Evolutionary conservation across 2,113 vertebrate species (phyloP).

Genomic region (Maccullochella peelii): DNA sequence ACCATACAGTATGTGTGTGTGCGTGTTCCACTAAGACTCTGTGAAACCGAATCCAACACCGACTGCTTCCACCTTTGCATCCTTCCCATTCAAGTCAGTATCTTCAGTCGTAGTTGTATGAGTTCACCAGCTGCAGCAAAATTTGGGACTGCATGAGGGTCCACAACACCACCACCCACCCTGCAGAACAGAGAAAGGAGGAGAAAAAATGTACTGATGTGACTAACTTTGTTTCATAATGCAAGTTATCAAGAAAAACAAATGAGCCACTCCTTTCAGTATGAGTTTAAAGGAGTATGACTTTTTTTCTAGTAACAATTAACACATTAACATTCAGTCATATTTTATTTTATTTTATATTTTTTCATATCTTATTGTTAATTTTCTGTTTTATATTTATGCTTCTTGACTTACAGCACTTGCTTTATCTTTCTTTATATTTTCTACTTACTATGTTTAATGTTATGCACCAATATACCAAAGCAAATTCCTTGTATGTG

Average conservation of each 20-base stretch:
- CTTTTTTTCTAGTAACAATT: too few relatives aligned
- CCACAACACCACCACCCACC: slow-evolving; percentile 35
- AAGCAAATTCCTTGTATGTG: too few relatives aligned
- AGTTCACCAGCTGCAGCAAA: slow-evolving; percentile 16
- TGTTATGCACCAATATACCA: too few relatives aligned
- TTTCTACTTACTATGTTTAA: too few relatives aligned
- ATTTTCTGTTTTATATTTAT: too few relatives aligned
- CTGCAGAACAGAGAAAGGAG: slow-evolving; percentile 55
- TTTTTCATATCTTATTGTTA: too few relatives aligned
- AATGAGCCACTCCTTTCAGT: slow-evolving; percentile 47
- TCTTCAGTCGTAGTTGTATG: slow-evolving; percentile 4
- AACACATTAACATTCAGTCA: too few relatives aligned
- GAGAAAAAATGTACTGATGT: slow-evolving; percentile 32
- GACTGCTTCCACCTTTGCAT: slow-evolving; percentile 68
- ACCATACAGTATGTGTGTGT: neutral
- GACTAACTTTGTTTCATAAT: slow-evolving; percentile 58
- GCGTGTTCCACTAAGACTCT: slow-evolving; percentile 27
- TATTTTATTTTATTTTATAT: too few relatives aligned
- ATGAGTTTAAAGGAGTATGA: too few relatives aligned
- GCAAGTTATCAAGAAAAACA: slow-evolving; percentile 31
- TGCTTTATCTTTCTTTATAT: too few relatives aligned
- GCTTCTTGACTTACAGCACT: too few relatives aligned
- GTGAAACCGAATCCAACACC: slow-evolving; percentile 61
- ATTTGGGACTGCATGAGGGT: slow-evolving; percentile 25
- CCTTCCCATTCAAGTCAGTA: slow-evolving; percentile 37